Evolutionary conservation across 1,140 invertebrate genomes (phyloP).

Genomic region (Brachionus rotundiformis): DNA sequence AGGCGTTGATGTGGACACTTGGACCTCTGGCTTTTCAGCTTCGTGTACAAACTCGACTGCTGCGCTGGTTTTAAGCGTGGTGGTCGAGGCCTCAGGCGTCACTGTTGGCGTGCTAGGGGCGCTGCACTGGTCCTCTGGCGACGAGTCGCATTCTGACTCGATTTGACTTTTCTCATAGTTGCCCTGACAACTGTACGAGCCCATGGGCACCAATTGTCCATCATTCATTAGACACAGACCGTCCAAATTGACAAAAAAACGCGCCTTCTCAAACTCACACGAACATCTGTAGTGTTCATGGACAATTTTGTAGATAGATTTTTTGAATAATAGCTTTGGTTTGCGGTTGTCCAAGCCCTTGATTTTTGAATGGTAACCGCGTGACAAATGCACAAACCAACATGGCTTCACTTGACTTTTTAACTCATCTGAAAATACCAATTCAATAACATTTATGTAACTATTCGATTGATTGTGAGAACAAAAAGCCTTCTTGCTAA

Average conservation of each 20-base stretch:
- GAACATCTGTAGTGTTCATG: neutral
- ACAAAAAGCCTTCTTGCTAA: neutral
- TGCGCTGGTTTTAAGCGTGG: neutral
- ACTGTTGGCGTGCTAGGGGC: neutral
- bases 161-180: neutral
- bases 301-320: neutral
- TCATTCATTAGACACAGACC: neutral
- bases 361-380: neutral
- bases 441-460: neutral
- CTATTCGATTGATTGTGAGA: neutral
- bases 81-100: neutral
- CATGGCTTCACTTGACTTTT: neutral
- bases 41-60: neutral
- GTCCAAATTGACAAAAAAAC: slow-evolving; percentile 9
- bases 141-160: neutral
- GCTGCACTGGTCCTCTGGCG: neutral
- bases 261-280: neutral
- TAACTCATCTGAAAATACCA: neutral
- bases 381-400: slow-evolving; percentile 18
- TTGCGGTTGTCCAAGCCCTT: neutral
- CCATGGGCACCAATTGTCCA: neutral
- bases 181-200: neutral
- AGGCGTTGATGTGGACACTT: neutral
- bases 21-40: neutral
- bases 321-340: neutral